phyloP scores from a whole-genome alignment of 2,113 vertebrate species.

The Zapus hudsonius region DNA sequence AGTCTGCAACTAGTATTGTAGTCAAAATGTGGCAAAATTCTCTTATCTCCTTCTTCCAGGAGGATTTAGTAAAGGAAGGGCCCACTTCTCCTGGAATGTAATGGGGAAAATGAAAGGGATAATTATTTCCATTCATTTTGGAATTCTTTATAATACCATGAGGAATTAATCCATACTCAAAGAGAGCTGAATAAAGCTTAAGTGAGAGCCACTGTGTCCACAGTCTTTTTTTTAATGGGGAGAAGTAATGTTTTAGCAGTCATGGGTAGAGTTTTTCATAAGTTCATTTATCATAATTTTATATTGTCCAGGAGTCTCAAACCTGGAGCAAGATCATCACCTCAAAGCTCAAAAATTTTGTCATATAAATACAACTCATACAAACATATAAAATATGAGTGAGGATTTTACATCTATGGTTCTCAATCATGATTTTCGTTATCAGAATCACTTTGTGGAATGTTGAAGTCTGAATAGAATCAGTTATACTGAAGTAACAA shows the following conservation, averaged over 20 bases:
- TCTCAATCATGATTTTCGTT: background rate
- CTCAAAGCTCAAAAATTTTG: background rate
- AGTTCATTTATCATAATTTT: slow-evolving; percentile 53
- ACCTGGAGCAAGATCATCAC: background rate
- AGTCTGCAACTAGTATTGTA: background rate
- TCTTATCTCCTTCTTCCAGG: slow-evolving; percentile 29
- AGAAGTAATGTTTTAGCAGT: slow-evolving; percentile 1
- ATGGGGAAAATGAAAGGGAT: slow-evolving; percentile 52
- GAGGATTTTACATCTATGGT: background rate
- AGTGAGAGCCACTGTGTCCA: slow-evolving; percentile 36
- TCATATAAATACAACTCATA: background rate
- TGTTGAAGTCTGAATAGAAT: background rate
- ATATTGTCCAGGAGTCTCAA: background rate
- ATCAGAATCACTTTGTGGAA: background rate
- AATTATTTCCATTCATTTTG: slow-evolving; percentile 69
- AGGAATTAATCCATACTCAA: slow-evolving; percentile 73
- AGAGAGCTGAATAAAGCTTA: slow-evolving; percentile 56
- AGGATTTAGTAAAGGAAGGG: slow-evolving; percentile 26
- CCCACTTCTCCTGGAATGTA: background rate
- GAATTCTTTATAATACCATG: slow-evolving; percentile 58
- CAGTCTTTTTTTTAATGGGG: background rate
- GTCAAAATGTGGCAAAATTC: slow-evolving; percentile 12
- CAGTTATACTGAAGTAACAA: background rate
- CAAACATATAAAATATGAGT: background rate
- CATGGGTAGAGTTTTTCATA: slow-evolving; percentile 17